These are phyloP conservation scores for Busseola fusca DNA, from an alignment of 2,888 invertebrate species.

Conservation along the genomic window DNA sequence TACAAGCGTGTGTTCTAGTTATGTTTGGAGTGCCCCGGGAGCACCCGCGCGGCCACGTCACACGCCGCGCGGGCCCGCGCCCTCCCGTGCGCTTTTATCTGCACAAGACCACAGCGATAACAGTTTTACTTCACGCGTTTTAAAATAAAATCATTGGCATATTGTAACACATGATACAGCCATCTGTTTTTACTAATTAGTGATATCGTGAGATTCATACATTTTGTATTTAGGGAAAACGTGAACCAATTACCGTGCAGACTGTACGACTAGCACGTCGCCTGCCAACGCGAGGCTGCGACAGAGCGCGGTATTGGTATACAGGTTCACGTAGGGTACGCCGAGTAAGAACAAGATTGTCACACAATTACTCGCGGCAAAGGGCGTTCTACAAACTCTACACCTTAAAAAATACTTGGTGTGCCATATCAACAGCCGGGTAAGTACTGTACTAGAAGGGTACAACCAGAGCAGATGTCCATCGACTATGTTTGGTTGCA, in stretches of 20 bases:
- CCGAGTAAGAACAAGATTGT: not conserved
- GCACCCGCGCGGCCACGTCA: not conserved
- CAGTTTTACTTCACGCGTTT: slow-evolving; percentile 7
- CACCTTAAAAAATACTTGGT: not conserved
- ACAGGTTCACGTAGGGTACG: not conserved
- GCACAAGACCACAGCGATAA: slow-evolving; percentile 13
- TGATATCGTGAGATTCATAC: not conserved
- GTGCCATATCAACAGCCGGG: not conserved
- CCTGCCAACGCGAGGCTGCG: not conserved
- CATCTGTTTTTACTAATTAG: not conserved
- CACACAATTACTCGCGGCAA: not conserved
- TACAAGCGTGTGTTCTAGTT: not conserved
- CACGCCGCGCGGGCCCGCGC: not conserved
- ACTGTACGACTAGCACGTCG: not conserved
- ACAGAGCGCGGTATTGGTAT: not conserved
- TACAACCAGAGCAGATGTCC: too few species aligned
- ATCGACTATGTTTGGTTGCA: not conserved
- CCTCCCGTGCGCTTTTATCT: slow-evolving; percentile 5
- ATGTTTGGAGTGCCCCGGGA: not conserved
- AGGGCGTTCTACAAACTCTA: not conserved
- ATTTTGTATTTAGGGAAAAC: slow-evolving; percentile 1
- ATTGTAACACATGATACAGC: not conserved
- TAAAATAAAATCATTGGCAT: slow-evolving; percentile 18
- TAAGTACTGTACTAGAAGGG: too few species aligned
- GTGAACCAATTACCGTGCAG: not conserved